Evolutionary conservation across 2,888 invertebrate species (phyloP), one percentile per base, ranked within the genome.

Genomic region (Leptinotarsa juncta): DNA sequence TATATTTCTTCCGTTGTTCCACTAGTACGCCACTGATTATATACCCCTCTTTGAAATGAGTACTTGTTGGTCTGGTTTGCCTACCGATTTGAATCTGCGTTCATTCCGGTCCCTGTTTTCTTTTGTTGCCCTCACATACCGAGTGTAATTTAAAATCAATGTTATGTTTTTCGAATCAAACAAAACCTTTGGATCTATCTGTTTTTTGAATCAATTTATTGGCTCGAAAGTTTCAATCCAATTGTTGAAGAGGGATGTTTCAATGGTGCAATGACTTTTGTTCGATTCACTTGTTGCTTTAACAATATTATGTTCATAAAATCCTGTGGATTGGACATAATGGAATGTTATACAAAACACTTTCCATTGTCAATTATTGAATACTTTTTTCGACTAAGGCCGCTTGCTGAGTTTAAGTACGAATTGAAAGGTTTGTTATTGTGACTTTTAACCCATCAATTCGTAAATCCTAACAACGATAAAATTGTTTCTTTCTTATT

Each of bases 1-100:
- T 16, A 15, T 4, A n/a, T 53, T 18, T 10, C 0, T 18, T 18
- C 12, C 53, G 0, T 7, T 53, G 18, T 18, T 3, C 12, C 1
- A 53, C 7, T 12, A 0, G 5, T 12, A 53, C 53, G 53, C 53
- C 14, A 53, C 53, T 53, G 53, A 18, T 53, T n/a, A 53, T 53
- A 53, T 18, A 10, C 42, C 18, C 7, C 10, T 14, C 53, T 53
- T 18, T 18, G 53, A 53, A 53, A 53, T 18, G 53, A 53, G 53
- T 53, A 53, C 53, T 53, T 53, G 53, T 53, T 53, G 53, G 53
- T 53, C 53, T 53, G 53, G 53, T 53, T 53, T 42, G 42, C 10
- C 42, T 53, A 53, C 53, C 18, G 53, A 53, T 53, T 53, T 18
- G 12, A 53, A 20, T 18, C 53, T 12, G n/a, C 18, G 18, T 53